Base-by-base conservation (phyloP, 1,140 invertebrate species). In the Zaprionus vittiger region DNA sequence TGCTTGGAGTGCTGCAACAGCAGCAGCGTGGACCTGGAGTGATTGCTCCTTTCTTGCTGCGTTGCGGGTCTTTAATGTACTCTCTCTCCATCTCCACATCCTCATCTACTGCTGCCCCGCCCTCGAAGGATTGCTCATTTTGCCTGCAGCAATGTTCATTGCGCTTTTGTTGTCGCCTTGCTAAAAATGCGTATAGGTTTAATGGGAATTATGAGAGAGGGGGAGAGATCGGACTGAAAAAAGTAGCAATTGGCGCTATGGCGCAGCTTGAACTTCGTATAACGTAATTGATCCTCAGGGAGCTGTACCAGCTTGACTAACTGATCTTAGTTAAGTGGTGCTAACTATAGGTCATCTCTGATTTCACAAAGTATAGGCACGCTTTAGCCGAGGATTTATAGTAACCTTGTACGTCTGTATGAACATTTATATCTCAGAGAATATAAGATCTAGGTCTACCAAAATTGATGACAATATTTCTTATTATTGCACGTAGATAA, bases 31-130 rank as follows among this genome's bases (percentile, higher is more conserved):
- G 54, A 26, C 63, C 22, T 52, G 34, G 34, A 37, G 55, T 77
- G 64, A 75, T 65, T 78, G 74, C 66, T 79, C 73, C 73, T 80
- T 77, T 75, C 79, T 61, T 67, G 63, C 62, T 72, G 41, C 67
- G 56, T 81, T 73, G 71, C 76, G 76, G 86, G 79, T 89, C 83
- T 81, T 89, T 81, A 89, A 83, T 89, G 78, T 59, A 56, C 54
- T 69, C 41, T 6, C 38, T 44, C n/a, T 5, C 14, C 5, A 5
- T 41, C 15, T n/a, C 20, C 15, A 28, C 49, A 1, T 20, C 61
- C 44, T 11, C 37, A 31, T 34, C 31, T 11, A 34, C 31, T 34
- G 9, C 5, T n/a, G 38, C 38, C 15, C 38, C 15, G 38, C 54
- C 62, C 41, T 31, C 17, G 24, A 9, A 22, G 66, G 67, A 90